Evolutionary conservation across 2,113 vertebrate species (phyloP).

Genomic region (Hystrix brachyura): DNA sequence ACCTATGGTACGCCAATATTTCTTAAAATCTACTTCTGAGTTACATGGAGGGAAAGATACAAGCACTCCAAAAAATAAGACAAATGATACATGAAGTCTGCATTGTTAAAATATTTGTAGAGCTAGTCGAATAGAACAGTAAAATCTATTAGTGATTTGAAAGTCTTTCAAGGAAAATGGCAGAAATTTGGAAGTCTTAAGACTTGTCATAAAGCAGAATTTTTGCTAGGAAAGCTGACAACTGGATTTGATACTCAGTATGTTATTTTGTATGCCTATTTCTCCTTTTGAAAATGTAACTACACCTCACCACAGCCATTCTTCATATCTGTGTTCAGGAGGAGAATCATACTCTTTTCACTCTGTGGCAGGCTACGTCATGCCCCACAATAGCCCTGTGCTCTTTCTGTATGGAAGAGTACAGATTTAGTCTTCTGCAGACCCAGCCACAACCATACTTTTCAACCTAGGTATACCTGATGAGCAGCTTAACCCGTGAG

Average conservation of each 20-base stretch:
- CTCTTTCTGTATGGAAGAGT: background rate
- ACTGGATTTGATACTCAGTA: background rate
- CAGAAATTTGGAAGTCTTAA: background rate
- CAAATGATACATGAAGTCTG: background rate
- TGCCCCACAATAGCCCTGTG: fast-evolving
- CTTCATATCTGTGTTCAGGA: background rate
- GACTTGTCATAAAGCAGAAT: background rate
- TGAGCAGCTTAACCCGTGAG: background rate
- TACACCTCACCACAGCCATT: fast-evolving
- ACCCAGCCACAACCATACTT: background rate
- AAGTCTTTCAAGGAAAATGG: background rate
- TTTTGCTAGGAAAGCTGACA: background rate
- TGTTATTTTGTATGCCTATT: background rate
- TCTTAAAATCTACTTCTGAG: background rate
- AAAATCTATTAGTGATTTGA: background rate
- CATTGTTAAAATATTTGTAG: background rate
- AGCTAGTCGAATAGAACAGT: background rate
- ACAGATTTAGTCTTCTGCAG: background rate
- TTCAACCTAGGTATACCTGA: background rate
- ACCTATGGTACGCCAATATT: background rate
- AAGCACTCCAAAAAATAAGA: background rate
- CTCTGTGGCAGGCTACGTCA: background rate
- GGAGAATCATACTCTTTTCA: fast-evolving
- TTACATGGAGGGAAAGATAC: background rate
- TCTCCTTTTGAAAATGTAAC: background rate